These are phyloP conservation scores for Andrena cerasifolii DNA, from an alignment of 1,140 invertebrate species.

Conservation along the genomic window DNA sequence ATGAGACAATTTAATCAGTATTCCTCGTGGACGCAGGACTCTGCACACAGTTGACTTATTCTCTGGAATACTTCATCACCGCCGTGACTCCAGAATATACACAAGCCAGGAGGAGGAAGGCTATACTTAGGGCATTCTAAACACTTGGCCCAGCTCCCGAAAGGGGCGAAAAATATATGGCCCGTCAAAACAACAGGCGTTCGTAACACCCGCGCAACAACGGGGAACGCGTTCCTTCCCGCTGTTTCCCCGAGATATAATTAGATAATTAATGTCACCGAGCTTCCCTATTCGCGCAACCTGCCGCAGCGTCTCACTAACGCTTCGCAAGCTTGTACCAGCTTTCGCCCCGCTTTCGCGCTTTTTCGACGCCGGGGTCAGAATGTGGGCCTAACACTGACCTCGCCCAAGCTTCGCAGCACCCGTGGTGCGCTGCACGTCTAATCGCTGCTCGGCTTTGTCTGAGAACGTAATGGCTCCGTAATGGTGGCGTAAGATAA, in stretches of 20 bases:
- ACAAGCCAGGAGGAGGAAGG: constrained; percentile 20
- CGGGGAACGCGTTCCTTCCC: background rate
- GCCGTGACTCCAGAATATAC: constrained; percentile 9
- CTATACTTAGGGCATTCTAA: constrained; percentile 73
- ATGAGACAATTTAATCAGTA: background rate
- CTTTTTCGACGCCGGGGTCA: background rate
- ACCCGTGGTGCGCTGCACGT: too few species aligned
- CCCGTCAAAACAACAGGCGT: constrained; percentile 67
- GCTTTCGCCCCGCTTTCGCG: background rate
- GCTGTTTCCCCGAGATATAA: constrained; percentile 35
- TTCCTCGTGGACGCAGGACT: background rate
- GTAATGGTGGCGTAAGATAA: too few species aligned
- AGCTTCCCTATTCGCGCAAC: background rate
- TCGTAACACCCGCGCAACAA: constrained; percentile 59
- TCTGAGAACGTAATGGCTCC: too few species aligned
- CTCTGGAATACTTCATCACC: constrained; percentile 45
- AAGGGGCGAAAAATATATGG: constrained; percentile 71
- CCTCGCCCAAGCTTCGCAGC: background rate
- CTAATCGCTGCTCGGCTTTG: too few species aligned
- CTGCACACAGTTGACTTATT: constrained; percentile 8
- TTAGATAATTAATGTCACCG: constrained; percentile 52
- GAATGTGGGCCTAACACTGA: background rate
- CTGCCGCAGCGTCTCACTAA: constrained; percentile 2
- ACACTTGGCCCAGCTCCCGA: constrained; percentile 72
- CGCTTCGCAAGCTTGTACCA: background rate